Conservation (phyloP, 1,140 invertebrate species). For the Dinothrombium tinctorium region DNA sequence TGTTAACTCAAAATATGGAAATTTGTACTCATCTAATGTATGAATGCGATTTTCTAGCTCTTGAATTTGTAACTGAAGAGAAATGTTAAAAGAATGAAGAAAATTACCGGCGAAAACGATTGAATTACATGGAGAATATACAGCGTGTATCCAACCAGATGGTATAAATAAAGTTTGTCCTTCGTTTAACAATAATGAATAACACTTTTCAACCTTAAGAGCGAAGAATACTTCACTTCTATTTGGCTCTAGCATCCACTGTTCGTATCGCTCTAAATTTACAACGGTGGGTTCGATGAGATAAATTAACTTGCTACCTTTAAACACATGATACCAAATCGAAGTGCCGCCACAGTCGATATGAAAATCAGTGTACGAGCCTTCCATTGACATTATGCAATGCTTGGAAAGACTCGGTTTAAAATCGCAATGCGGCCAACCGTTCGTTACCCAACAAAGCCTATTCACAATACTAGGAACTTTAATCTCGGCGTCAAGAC, state of each 20-base stretch:
- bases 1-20: constrained; percentile 62
- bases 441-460: constrained; percentile 53
- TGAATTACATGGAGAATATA: constrained; percentile 66
- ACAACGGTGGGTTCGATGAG: constrained; percentile 51
- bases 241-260: constrained; percentile 25
- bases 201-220: constrained; percentile 4
- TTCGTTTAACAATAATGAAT: constrained; percentile 11
- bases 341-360: constrained; percentile 82
- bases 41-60: constrained; percentile 60
- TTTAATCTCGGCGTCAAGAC: constrained; percentile 41
- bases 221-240: not conserved
- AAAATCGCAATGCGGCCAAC: constrained; percentile 33
- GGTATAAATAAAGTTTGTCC: constrained; percentile 65
- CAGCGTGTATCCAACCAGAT: constrained; percentile 83
- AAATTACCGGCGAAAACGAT: constrained; percentile 85
- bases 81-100: constrained; percentile 57
- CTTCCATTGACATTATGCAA: constrained; percentile 61
- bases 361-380: constrained; percentile 82
- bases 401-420: constrained; percentile 67
- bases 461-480: constrained; percentile 45
- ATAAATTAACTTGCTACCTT: constrained; percentile 71
- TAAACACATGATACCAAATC: constrained; percentile 81
- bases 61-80: constrained; percentile 65
- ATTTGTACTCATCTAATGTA: constrained; percentile 54
- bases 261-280: constrained; percentile 55